phyloP scores from a whole-genome alignment of 2,113 vertebrate genomes.

The Struthio camelus region DNA sequence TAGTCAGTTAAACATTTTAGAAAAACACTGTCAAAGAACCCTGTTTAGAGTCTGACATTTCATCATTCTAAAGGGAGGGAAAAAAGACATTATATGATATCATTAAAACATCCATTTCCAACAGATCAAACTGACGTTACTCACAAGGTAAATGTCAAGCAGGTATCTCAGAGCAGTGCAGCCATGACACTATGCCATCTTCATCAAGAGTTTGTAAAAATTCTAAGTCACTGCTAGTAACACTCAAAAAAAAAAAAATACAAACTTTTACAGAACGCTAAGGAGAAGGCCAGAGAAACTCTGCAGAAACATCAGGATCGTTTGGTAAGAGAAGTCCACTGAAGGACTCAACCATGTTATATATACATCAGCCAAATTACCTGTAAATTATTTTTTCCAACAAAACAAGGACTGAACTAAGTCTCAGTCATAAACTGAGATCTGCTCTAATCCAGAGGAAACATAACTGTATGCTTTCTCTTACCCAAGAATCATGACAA shows the following conservation, averaged over 20 bases:
- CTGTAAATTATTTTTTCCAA: not conserved
- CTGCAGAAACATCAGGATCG: not conserved
- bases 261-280: not conserved
- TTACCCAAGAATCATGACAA: not conserved
- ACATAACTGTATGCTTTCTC: not conserved
- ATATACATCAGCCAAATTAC: not conserved
- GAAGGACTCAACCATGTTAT: not conserved
- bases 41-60: no score
- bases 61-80: no score
- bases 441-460: not conserved
- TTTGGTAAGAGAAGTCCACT: not conserved
- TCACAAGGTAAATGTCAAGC: not conserved
- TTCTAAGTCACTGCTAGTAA: not conserved
- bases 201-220: not conserved
- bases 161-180: not conserved
- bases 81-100: not conserved
- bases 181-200: not conserved
- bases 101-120: accelerated
- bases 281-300: not conserved
- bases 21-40: no score
- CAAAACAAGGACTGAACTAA: no score
- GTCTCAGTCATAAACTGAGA: not conserved
- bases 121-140: not conserved
- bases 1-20: not conserved
- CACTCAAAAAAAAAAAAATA: not conserved